Conservation (phyloP, 2,113 vertebrate genomes). For the Aphyosemion australe region DNA sequence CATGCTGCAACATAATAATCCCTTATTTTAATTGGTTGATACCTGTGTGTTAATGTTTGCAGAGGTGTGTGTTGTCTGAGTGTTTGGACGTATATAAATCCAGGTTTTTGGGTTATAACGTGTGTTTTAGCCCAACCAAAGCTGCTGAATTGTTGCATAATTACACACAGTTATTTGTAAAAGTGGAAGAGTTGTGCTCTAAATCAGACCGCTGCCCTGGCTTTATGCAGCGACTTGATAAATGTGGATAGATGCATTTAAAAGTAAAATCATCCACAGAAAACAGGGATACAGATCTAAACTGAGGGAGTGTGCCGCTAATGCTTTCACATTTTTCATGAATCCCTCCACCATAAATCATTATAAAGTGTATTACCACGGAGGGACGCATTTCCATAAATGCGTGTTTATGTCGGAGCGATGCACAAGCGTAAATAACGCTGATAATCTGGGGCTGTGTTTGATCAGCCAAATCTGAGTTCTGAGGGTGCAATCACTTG, state of each 20-base stretch:
- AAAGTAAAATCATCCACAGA: conserved; percentile 21
- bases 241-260: conserved; percentile 21
- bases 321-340: conserved; percentile 44
- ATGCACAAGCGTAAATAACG: conserved; percentile 75
- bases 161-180: conserved; percentile 75
- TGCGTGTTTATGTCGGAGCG: conserved; percentile 70
- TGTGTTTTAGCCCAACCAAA: conserved; percentile 24
- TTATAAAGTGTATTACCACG: conserved; percentile 72
- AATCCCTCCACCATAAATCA: conserved; percentile 69
- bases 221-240: conserved; percentile 1
- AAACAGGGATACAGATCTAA: conserved; percentile 14
- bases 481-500: conserved; percentile 66
- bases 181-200: conserved; percentile 48
- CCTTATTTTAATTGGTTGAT: conserved; percentile 71
- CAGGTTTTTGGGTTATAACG: not conserved
- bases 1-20: conserved; percentile 67
- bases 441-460: conserved; percentile 72
- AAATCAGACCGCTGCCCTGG: conserved; percentile 18
- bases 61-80: conserved; percentile 34
- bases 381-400: conserved; percentile 72
- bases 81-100: conserved; percentile 17
- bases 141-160: conserved; percentile 68
- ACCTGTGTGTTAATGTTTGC: conserved; percentile 66
- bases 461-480: conserved; percentile 73
- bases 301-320: conserved; percentile 33